Evolutionary conservation across 2,797 vertebrate genomes (phyloP).

Genomic region (Taenioides sp.): DNA sequence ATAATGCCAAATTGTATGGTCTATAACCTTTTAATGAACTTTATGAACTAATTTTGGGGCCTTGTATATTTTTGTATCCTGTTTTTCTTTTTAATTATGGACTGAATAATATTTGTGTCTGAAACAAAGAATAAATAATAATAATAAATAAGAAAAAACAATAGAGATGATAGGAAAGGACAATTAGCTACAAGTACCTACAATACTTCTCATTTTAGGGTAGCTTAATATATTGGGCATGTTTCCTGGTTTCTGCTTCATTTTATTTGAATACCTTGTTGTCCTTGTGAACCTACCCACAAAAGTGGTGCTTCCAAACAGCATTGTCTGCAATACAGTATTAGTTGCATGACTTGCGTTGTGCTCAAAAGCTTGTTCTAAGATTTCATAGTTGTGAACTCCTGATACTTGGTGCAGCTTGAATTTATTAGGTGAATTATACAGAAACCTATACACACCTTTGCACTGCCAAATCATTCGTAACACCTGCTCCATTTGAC

Average conservation of each 20-base stretch:
- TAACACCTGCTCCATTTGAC: conserved; percentile 10
- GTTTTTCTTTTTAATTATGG: too few relatives aligned
- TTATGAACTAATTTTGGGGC: too few relatives aligned
- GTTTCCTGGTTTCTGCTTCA: background rate
- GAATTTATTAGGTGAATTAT: background rate
- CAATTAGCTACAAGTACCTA: too few relatives aligned
- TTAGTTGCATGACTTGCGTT: background rate
- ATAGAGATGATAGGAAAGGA: background rate
- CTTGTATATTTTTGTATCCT: too few relatives aligned
- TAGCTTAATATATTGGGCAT: too few relatives aligned
- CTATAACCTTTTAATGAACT: too few relatives aligned
- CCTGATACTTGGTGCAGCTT: background rate
- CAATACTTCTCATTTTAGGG: too few relatives aligned
- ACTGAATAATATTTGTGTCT: too few relatives aligned
- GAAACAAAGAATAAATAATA: too few relatives aligned
- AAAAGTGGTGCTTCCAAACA: background rate
- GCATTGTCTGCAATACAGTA: background rate
- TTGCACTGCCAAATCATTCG: background rate
- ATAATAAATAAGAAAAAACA: too few relatives aligned
- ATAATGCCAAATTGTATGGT: too few relatives aligned
- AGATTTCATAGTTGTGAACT: background rate
- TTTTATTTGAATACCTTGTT: background rate
- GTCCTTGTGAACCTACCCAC: background rate
- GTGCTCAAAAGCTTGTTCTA: conserved; percentile 1
- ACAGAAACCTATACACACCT: background rate